Evolutionary conservation across 2,888 invertebrate species (phyloP), one percentile per base, ranked within the genome.

Genomic region (Pristionchus exspectatus): DNA sequence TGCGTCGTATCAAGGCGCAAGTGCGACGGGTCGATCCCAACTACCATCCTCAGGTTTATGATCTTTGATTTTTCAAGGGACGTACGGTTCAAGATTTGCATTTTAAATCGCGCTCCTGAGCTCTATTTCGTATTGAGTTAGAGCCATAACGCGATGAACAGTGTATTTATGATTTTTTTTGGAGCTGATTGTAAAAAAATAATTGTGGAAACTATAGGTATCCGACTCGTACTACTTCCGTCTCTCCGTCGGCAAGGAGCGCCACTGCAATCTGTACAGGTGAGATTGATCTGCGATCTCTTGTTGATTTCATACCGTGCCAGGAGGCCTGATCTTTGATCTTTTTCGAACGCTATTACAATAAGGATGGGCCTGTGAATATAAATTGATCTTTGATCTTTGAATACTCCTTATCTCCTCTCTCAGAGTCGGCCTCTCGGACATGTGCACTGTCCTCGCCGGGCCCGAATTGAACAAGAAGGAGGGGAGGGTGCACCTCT

Each of bases 201-300:
- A 77, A 44, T 14, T 7, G 1, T 44, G 7, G 12, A 44, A 21
- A 24, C 2, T 44, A 38, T 38, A 85, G 84, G n/a, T 85, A 9
- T 38, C 59, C 21, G 84, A 85, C 27, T 85, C 84, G 59, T 85
- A 30, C 59, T 85, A 30, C 84, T 85, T 85, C 59, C 84, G 84
- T 33, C 59, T 85, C 21, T 85, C 84, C 33, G 59, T 85, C 56
- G 59, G 33, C 59, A 85, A 85, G 50, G 84, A 85, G 38, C 84
- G 84, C 9, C 24, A 85, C 38, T 33, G 50, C 33, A 27, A 30
- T 27, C 33, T 85, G 5, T 85, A 59, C 33, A 56, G 84, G 84
- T 85, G 10, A 59, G 27, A 30, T 10, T 38, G 74, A 72, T 72
- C 33, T 74, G 44, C 24, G 24, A 38, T 74, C 74, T 33, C 38